Conservation (phyloP, 1,140 invertebrate species). For the Aphaenogaster ashmeadi region DNA sequence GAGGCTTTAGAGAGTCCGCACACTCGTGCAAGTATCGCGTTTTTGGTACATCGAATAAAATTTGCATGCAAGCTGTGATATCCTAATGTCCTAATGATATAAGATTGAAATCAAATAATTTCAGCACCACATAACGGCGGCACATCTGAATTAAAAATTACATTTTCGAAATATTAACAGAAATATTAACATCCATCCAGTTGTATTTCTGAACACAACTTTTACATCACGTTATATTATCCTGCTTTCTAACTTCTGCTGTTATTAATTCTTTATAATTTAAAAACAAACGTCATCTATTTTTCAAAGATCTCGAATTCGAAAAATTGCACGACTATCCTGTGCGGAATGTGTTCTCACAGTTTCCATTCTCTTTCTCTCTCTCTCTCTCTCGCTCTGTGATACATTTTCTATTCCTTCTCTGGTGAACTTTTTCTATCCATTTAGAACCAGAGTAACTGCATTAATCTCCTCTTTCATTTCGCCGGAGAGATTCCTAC, state of each 20-base stretch:
- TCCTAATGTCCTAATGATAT: background rate
- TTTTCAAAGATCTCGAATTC: background rate
- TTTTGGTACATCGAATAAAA: background rate
- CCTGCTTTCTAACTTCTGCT: background rate
- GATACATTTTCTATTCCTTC: constrained; percentile 31
- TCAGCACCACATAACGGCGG: background rate
- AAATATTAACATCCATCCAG: background rate
- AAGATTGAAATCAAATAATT: background rate
- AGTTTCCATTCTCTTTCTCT: background rate
- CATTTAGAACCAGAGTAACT: constrained; percentile 31
- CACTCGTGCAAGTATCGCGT: background rate
- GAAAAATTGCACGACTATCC: constrained; percentile 8
- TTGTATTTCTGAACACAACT: too few species aligned
- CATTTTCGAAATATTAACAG: background rate
- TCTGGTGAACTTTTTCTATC: constrained; percentile 33
- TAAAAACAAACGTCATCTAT: background rate
- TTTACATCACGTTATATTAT: background rate
- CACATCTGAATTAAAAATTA: background rate
- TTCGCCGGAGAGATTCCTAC: constrained; percentile 30
- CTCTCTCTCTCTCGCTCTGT: background rate
- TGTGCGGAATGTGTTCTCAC: constrained; percentile 18
- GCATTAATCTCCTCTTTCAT: constrained; percentile 57
- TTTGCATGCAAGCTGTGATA: background rate
- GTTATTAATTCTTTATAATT: constrained; percentile 21
- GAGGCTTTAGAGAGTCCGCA: background rate